Percentiles rank a stretch among this genome's conserved stretches.
phyloP scores from a whole-genome alignment of 2,113 vertebrate species.

The Sigmodon hispidus region DNA sequence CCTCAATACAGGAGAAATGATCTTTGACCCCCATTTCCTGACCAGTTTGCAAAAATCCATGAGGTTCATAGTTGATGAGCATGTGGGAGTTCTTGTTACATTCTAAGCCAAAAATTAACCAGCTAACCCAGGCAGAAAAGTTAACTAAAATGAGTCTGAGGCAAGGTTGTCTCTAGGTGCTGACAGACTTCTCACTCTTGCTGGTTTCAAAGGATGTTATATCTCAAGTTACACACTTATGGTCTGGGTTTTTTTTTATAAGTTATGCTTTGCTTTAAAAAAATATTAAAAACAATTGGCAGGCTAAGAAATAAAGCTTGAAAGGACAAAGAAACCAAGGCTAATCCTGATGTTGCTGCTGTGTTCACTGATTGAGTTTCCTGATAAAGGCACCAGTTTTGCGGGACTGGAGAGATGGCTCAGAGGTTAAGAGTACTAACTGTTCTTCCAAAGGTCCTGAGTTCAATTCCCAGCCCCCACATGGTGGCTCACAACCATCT shows the following conservation, averaged over 20 bases:
- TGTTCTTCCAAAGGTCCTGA: too few species aligned
- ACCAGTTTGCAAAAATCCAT: neutral
- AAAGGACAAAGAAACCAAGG: neutral
- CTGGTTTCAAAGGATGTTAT: neutral
- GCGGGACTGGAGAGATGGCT: too few species aligned
- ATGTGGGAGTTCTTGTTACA: neutral
- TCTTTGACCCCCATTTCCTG: neutral
- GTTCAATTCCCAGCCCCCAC: too few species aligned
- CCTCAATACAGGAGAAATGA: neutral
- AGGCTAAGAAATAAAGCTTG: conserved; percentile 1
- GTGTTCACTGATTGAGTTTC: neutral
- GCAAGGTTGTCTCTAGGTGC: neutral
- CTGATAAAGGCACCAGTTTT: neutral
- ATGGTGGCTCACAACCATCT: too few species aligned
- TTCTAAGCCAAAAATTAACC: neutral
- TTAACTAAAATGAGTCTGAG: neutral
- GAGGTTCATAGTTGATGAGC: neutral
- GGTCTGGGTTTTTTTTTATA: neutral
- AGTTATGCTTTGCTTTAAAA: neutral
- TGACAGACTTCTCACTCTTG: neutral
- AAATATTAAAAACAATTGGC: neutral
- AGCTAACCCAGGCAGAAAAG: neutral
- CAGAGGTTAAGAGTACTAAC: too few species aligned
- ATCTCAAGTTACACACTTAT: neutral
- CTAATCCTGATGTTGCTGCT: neutral